A percentile compares a stretch with the other conserved stretches of the same genome.
Evolutionary conservation across 2,888 invertebrate genomes (phyloP).

Genomic region (Gortyna flavago): DNA sequence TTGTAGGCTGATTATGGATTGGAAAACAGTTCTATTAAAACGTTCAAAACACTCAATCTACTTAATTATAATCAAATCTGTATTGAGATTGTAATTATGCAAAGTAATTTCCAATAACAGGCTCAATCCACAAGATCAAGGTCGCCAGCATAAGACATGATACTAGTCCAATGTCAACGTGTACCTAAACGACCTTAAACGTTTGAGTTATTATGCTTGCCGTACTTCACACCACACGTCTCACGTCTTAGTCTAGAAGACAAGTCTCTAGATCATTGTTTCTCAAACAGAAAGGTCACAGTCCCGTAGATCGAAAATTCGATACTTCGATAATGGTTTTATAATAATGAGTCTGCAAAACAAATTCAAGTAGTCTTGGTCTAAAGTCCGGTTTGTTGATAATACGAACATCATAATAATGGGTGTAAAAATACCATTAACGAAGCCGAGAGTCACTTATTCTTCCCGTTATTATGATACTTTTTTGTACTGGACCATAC

Average conservation of each 20-base stretch:
- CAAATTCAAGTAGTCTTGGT: background rate
- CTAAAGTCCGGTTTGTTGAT: slow-evolving; percentile 9
- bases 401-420: background rate
- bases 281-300: slow-evolving; percentile 6
- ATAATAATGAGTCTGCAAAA: slow-evolving; percentile 1
- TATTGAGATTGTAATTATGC: slow-evolving; percentile 31
- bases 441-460: background rate
- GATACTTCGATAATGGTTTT: background rate
- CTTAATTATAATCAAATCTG: background rate
- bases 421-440: background rate
- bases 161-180: slow-evolving; percentile 69
- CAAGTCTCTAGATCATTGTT: slow-evolving; percentile 19
- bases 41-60: background rate
- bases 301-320: too few relatives aligned
- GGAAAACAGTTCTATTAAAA: slow-evolving; percentile 1
- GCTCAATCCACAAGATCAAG: slow-evolving; percentile 71
- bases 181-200: slow-evolving; percentile 72
- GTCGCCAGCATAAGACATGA: slow-evolving; percentile 43
- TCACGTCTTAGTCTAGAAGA: slow-evolving; percentile 30
- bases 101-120: slow-evolving; percentile 16
- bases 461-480: background rate
- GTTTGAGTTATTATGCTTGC: slow-evolving; percentile 32
- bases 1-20: background rate
- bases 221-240: slow-evolving; percentile 47
- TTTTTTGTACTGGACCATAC: background rate